Percentiles rank a stretch among this genome's conserved stretches.
phyloP scores from a whole-genome alignment of 2,797 vertebrate species.

The Etheostoma nigrum region DNA sequence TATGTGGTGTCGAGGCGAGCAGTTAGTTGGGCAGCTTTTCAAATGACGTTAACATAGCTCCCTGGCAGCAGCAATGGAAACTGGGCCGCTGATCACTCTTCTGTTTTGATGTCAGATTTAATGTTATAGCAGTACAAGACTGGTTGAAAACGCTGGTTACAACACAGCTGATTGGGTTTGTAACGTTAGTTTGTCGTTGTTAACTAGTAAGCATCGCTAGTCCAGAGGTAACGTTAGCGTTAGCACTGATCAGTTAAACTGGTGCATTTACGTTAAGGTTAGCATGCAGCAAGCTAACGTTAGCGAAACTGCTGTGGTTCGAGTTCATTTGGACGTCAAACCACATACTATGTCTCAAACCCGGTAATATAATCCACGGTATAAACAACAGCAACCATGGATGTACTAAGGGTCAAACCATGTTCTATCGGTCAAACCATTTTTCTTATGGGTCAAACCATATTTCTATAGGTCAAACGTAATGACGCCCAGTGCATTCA shows the following conservation, averaged over 20 bases:
- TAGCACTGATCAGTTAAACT: neutral
- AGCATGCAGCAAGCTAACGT: constrained; percentile 52
- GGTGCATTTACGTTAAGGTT: constrained; percentile 18
- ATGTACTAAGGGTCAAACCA: no score
- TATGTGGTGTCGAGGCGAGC: neutral
- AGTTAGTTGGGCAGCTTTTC: neutral
- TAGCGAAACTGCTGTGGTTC: constrained; percentile 33
- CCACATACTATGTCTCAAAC: no score
- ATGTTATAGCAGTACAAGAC: neutral
- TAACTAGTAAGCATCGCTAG: neutral
- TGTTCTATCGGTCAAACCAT: no score
- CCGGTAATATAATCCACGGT: no score
- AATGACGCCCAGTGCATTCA: no score
- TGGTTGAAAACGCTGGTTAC: no score
- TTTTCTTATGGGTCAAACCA: no score
- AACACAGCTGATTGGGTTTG: rapidly evolving
- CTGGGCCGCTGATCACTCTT: constrained; percentile 59
- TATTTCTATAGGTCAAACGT: no score
- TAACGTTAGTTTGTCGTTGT: no score
- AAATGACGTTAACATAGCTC: constrained; percentile 11
- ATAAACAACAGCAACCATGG: no score
- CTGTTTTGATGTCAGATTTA: constrained; percentile 21
- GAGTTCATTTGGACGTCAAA: neutral
- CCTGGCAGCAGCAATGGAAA: constrained; percentile 34
- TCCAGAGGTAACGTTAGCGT: constrained; percentile 1